phyloP scores from a whole-genome alignment of 2,113 vertebrate genomes.

The Macquaria ambigua region DNA sequence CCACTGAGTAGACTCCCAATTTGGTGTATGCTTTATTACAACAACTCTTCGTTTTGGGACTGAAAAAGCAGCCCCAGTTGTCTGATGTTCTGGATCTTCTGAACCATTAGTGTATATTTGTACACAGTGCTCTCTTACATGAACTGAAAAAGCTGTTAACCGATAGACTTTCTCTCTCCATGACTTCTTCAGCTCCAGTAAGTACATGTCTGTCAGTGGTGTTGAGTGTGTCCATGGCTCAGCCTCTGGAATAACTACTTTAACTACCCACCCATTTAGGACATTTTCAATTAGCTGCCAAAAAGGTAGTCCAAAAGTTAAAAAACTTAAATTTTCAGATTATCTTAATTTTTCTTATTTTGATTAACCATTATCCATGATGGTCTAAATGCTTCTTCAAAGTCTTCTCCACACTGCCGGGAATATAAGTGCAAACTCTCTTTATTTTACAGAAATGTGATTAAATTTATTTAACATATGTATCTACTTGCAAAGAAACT shows the following conservation, averaged over 20 bases:
- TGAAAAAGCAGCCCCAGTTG: background rate
- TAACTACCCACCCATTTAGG: too few species aligned
- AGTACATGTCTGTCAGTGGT: background rate
- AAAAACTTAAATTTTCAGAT: background rate
- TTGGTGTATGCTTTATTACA: background rate
- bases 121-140: background rate
- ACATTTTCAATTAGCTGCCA: too few species aligned
- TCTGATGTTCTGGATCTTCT: background rate
- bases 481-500: background rate
- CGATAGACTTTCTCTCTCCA: background rate
- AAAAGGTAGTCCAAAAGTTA: too few species aligned
- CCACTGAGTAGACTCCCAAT: too few species aligned
- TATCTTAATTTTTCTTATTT: background rate
- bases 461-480: background rate
- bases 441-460: background rate
- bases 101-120: background rate
- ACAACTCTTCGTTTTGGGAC: background rate
- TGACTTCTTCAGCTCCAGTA: background rate
- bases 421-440: background rate
- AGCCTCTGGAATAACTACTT: slow-evolving; percentile 9
- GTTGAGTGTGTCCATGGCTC: background rate
- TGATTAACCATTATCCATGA: background rate
- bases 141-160: background rate
- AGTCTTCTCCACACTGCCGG: background rate
- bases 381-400: background rate